These are phyloP conservation scores for Drosophila nigritarsus DNA, from an alignment of 2,888 invertebrate species.

Conservation along the genomic window DNA sequence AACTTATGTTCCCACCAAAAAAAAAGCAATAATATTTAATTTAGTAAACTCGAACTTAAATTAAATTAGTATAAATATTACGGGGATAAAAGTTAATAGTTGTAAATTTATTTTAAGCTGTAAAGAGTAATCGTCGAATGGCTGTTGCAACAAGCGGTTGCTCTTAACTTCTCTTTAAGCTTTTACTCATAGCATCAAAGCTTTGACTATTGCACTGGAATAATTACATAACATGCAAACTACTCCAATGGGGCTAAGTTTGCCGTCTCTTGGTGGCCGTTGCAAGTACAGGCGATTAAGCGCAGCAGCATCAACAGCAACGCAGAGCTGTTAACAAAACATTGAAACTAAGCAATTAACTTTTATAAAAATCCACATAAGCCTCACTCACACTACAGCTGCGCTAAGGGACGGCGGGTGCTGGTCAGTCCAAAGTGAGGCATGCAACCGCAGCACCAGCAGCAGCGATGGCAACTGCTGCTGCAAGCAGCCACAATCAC, in stretches of 20 bases:
- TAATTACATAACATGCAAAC: slow-evolving; percentile 30
- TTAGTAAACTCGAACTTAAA: not conserved
- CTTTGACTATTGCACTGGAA: slow-evolving; percentile 34
- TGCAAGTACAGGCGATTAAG: slow-evolving; percentile 37
- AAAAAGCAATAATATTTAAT: not conserved
- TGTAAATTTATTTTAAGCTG: not conserved
- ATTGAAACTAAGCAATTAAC: slow-evolving; percentile 56
- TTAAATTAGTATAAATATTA: not conserved
- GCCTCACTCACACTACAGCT: slow-evolving; percentile 7
- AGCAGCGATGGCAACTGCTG: slow-evolving; percentile 25
- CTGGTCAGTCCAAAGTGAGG: slow-evolving; percentile 41
- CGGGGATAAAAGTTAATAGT: not conserved
- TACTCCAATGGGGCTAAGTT: slow-evolving; percentile 22
- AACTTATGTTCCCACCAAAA: not conserved
- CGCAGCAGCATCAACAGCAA: slow-evolving; percentile 21
- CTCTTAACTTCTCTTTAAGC: slow-evolving; percentile 3
- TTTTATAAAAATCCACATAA: slow-evolving; percentile 49
- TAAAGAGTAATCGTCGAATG: not conserved
- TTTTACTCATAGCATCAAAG: not conserved
- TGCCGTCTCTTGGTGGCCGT: slow-evolving; percentile 21
- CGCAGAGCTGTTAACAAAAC: slow-evolving; percentile 33
- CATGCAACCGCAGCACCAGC: slow-evolving; percentile 32
- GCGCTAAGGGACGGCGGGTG: not conserved
- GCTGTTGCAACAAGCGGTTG: not conserved
- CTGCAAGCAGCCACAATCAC: slow-evolving; percentile 23